Conservation (phyloP, 2,113 vertebrate genomes). For the Phylloscopus trochilus region DNA sequence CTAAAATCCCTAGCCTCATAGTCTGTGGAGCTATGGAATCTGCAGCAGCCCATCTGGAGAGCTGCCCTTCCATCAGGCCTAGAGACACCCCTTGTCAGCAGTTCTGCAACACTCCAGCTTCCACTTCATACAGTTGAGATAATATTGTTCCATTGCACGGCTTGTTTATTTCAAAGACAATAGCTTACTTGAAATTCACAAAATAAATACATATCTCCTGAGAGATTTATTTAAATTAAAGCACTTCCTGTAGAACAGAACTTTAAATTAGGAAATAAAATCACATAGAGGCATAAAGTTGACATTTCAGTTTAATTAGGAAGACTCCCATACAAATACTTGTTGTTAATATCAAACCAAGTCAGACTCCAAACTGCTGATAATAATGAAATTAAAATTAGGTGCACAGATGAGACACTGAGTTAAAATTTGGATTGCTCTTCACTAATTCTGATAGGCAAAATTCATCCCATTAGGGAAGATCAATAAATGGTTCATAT, state of each 20-base stretch:
- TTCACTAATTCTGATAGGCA: not conserved
- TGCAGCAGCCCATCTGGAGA: not conserved
- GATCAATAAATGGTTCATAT: constrained; percentile 6
- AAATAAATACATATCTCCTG: constrained; percentile 4
- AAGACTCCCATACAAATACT: constrained; percentile 66
- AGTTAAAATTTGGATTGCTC: not conserved
- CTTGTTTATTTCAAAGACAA: constrained; percentile 2
- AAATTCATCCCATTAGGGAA: not conserved
- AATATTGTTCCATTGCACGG: not conserved
- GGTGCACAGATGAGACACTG: constrained; percentile 48
- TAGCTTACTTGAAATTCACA: constrained; percentile 49
- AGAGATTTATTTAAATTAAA: constrained; percentile 52
- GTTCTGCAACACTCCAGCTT: not conserved
- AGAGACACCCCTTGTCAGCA: not conserved
- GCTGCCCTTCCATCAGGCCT: not conserved
- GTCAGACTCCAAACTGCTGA: constrained; percentile 41
- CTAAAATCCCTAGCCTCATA: not conserved
- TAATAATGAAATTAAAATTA: constrained; percentile 57
- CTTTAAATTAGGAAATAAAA: constrained; percentile 55
- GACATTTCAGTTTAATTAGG: constrained; percentile 79
- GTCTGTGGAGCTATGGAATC: not conserved
- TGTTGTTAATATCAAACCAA: constrained; percentile 67
- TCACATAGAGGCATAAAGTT: constrained; percentile 33
- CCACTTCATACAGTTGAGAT: not conserved
- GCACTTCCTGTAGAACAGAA: constrained; percentile 51